A percentile compares a stretch with the other conserved stretches of the same genome.
These are phyloP conservation scores for Geococcyx californianus DNA, from an alignment of 2,113 vertebrate species.

Conservation along the genomic window DNA sequence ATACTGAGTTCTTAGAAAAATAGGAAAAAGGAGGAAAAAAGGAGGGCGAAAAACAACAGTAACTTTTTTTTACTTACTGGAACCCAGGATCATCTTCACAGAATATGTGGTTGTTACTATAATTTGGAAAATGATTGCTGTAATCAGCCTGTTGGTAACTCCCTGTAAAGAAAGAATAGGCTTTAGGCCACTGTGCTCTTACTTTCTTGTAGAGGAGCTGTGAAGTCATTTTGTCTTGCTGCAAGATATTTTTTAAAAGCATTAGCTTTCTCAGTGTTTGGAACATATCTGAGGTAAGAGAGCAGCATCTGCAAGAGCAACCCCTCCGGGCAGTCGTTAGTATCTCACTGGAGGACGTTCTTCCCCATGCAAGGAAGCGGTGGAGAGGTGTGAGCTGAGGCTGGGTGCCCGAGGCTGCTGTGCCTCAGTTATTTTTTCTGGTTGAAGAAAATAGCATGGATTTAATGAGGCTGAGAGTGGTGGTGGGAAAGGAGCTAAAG, in stretches of 20 bases:
- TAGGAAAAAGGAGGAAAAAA: background rate
- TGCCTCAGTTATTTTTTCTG: background rate
- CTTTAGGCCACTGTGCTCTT: background rate
- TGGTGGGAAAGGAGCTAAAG: background rate
- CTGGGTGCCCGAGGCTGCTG: background rate
- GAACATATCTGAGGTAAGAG: background rate
- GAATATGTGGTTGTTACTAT: background rate
- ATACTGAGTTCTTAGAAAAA: slow-evolving; percentile 1
- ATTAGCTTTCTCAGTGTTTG: background rate
- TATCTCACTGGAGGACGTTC: background rate
- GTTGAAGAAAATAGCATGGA: background rate
- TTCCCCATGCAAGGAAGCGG: background rate
- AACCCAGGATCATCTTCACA: background rate
- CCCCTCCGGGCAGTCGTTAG: background rate
- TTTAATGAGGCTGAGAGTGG: background rate
- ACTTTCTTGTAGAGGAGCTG: background rate
- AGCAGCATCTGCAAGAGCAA: background rate
- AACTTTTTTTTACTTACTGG: background rate
- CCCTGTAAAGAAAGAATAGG: background rate
- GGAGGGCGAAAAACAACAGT: background rate
- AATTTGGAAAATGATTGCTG: background rate
- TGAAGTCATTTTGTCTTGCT: background rate
- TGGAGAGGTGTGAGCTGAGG: background rate
- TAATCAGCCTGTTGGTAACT: background rate
- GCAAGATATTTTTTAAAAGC: background rate